A percentile compares a stretch with the other conserved stretches of the same genome.
Conservation (phyloP, 2,797 vertebrate genomes). For the Morelia viridis region DNA sequence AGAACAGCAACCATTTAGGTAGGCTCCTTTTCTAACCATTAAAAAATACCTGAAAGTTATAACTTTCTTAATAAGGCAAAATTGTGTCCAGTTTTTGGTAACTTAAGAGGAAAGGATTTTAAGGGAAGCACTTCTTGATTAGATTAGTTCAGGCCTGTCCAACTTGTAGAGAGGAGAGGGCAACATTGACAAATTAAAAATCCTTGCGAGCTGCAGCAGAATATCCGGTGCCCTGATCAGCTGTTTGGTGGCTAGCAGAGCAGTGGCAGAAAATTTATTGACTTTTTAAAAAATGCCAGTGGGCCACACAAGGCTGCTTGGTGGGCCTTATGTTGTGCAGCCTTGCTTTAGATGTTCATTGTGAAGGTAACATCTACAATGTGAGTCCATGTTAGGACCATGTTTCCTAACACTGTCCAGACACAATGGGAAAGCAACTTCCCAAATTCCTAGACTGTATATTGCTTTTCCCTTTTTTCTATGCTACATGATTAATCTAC, state of each 20-base stretch:
- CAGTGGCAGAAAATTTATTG: neutral
- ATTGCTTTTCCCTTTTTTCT: neutral
- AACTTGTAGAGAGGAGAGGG: neutral
- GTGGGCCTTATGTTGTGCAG: neutral
- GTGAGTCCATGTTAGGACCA: neutral
- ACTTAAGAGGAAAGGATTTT: neutral
- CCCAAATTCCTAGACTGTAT: neutral
- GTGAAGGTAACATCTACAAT: neutral
- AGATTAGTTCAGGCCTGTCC: neutral
- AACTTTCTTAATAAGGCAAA: neutral
- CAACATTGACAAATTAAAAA: neutral
- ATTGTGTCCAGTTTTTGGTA: neutral
- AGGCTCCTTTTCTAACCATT: slow-evolving; percentile 33
- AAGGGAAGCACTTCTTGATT: neutral
- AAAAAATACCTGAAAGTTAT: neutral
- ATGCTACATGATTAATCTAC: neutral
- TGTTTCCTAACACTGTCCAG: neutral
- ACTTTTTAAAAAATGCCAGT: neutral
- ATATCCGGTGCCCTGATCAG: neutral
- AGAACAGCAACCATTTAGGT: slow-evolving; percentile 27
- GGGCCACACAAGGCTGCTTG: neutral
- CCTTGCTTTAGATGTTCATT: neutral
- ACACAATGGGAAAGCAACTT: neutral
- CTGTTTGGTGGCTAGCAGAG: neutral
- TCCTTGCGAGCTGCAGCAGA: neutral